These are phyloP conservation scores for Coranthus polyacanthus DNA, from an alignment of 2,797 vertebrate genomes.

Conservation along the genomic window DNA sequence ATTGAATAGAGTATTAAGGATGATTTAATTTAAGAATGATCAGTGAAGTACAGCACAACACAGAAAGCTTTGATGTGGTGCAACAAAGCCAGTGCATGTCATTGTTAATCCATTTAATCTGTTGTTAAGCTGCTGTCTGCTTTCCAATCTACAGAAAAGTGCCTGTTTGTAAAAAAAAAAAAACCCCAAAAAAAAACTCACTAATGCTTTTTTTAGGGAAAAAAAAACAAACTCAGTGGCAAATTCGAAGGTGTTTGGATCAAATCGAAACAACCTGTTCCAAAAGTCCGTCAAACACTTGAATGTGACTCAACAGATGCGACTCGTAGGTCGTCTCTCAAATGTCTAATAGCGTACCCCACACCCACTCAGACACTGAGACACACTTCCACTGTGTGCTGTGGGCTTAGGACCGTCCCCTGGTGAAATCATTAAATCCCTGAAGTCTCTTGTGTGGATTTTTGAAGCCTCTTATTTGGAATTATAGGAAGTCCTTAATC, in stretches of 20 bases:
- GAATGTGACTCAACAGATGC: slow-evolving; percentile 33
- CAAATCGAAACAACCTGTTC: slow-evolving; percentile 21
- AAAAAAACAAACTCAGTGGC: slow-evolving; percentile 8
- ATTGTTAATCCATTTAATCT: slow-evolving; percentile 19
- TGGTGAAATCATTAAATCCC: slow-evolving; percentile 63
- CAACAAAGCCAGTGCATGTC: slow-evolving; percentile 10
- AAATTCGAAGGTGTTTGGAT: slow-evolving; percentile 2
- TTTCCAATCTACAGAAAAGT: slow-evolving; percentile 3
- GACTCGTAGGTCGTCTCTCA: slow-evolving; percentile 56
- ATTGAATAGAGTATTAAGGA: background rate
- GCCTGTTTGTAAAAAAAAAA: background rate
- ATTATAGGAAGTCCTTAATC: slow-evolving; percentile 74
- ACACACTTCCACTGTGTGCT: slow-evolving; percentile 46
- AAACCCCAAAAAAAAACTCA: too few species aligned
- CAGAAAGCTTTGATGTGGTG: background rate
- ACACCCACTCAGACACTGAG: slow-evolving; percentile 7
- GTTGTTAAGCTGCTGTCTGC: slow-evolving; percentile 4
- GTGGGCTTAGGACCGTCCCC: slow-evolving; percentile 63
- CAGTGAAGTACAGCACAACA: background rate
- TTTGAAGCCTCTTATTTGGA: slow-evolving; percentile 74
- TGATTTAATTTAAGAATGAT: slow-evolving; percentile 4
- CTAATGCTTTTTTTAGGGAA: slow-evolving; percentile 4
- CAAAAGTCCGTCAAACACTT: slow-evolving; percentile 14
- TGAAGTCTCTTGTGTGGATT: slow-evolving; percentile 67
- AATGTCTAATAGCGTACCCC: slow-evolving; percentile 34